Base-by-base conservation (phyloP, 2,888 invertebrate species). In the Leptopilina drosophilae region DNA sequence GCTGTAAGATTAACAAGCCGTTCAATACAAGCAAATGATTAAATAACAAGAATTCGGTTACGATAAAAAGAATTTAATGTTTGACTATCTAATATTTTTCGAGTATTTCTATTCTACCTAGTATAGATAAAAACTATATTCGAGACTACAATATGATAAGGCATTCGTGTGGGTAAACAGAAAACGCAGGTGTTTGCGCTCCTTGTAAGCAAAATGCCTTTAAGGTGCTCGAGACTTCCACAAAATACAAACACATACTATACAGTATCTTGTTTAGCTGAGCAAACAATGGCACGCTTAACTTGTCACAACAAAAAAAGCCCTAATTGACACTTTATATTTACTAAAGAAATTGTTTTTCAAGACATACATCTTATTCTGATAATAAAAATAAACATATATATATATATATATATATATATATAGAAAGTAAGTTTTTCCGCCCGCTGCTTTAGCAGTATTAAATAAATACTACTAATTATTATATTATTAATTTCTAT, bases 251-350 rank as follows among this genome's bases (percentile, higher is more conserved):
- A 83, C 79, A 77, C 76, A 62, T 20, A 42, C 42, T 76, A 33
- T 33, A 33, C 33, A 59, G 76, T 83, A 82, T 90, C 90, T 90
- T 90, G 89, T 90, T 90, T 90, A 89, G 87, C 84, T 87, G 87
- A 87, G 87, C 90, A 90, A 90, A 90, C 88, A 90, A 86, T 85
- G 89, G 87, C 90, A 90, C 90, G 90, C 89, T 90, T 83, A 84
- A 73, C 79, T 78, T 75, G 75, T 75, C 46, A 53, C n/a, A 14
- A 20, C 8, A 33, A 33, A 65, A 82, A 80, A 82, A 84, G 81
- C 82, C 83, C 84, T 87, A 88, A 87, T 87, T 87, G 85, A 85
- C 81, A 82, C 87, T 86, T 88, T 89, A 82, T 87, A 86, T 88
- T 88, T 87, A 81, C 85, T 84, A 80, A 77, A 84, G 82, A 87